These are phyloP conservation scores for Penaeus indicus DNA, from an alignment of 1,140 invertebrate species.

Conservation along the genomic window DNA sequence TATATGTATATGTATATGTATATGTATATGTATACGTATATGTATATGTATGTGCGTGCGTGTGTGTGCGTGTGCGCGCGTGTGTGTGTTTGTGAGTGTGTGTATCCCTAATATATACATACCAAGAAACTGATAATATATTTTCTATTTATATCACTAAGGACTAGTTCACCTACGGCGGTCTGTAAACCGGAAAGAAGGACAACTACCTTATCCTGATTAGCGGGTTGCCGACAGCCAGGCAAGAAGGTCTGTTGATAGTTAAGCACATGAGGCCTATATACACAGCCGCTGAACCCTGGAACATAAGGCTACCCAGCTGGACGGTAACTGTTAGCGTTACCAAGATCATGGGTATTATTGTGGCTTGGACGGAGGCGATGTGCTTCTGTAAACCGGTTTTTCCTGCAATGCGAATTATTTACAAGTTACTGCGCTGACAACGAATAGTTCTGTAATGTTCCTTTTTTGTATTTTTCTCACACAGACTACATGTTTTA, in stretches of 20 bases:
- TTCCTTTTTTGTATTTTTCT: too few species aligned
- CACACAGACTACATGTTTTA: too few species aligned
- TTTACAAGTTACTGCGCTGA: neutral
- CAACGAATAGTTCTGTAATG: neutral
- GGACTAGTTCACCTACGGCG: neutral
- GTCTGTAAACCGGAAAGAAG: neutral
- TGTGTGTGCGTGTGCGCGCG: too few species aligned
- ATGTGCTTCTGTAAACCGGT: neutral
- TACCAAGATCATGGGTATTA: slow-evolving; percentile 38
- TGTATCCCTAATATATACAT: too few species aligned
- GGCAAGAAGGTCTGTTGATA: slow-evolving; percentile 42
- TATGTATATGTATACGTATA: neutral
- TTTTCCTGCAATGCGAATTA: neutral
- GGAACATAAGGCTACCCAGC: slow-evolving; percentile 31
- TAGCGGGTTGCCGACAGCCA: slow-evolving; percentile 38
- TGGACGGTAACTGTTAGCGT: neutral
- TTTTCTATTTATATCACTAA: neutral
- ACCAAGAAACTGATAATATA: too few species aligned
- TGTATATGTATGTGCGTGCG: neutral
- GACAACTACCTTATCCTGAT: slow-evolving; percentile 37
- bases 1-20: neutral
- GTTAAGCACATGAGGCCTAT: slow-evolving; percentile 20
- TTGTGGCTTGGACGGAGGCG: slow-evolving; percentile 32
- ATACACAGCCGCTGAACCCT: slow-evolving; percentile 26
- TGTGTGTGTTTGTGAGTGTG: too few species aligned